Evolutionary conservation across 64 coral and sea anemone genomes (phyloP).

Genomic region (Montipora sp.): DNA sequence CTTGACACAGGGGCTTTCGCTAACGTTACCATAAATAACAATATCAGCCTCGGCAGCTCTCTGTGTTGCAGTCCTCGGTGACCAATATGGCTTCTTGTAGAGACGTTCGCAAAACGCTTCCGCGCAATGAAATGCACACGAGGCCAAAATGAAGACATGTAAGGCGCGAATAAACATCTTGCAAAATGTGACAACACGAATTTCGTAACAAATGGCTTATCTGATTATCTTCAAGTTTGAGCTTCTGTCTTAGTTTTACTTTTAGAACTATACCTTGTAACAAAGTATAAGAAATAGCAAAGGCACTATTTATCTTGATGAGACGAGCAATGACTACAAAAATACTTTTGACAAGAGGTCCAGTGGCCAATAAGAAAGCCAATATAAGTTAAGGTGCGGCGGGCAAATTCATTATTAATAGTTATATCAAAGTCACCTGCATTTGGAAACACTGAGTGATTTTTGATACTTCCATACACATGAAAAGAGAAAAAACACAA

Average conservation of each 20-base stretch:
- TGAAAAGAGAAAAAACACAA: neutral
- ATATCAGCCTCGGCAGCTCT: conserved; percentile 37
- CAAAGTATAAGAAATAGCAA: neutral
- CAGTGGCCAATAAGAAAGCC: neutral
- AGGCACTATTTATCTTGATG: neutral
- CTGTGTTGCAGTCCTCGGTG: neutral
- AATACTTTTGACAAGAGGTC: neutral
- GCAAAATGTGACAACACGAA: neutral
- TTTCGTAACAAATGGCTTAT: neutral
- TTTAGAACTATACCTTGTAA: neutral
- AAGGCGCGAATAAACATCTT: neutral
- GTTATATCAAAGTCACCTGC: conserved; percentile 21
- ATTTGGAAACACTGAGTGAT: neutral
- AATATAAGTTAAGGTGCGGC: neutral
- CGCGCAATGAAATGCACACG: neutral
- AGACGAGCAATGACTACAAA: neutral
- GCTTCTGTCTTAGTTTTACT: neutral
- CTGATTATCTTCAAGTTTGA: neutral
- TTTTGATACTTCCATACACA: neutral
- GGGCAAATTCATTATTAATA: conserved; percentile 3
- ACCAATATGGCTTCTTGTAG: conserved; percentile 24
- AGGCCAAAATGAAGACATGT: neutral
- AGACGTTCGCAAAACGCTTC: conserved; percentile 38
- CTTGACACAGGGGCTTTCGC: conserved; percentile 30
- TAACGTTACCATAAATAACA: conserved; percentile 23